A percentile compares a stretch with the other conserved stretches of the same genome.
phyloP scores from a whole-genome alignment of 2,888 invertebrate genomes.

The Athalia cordata region DNA sequence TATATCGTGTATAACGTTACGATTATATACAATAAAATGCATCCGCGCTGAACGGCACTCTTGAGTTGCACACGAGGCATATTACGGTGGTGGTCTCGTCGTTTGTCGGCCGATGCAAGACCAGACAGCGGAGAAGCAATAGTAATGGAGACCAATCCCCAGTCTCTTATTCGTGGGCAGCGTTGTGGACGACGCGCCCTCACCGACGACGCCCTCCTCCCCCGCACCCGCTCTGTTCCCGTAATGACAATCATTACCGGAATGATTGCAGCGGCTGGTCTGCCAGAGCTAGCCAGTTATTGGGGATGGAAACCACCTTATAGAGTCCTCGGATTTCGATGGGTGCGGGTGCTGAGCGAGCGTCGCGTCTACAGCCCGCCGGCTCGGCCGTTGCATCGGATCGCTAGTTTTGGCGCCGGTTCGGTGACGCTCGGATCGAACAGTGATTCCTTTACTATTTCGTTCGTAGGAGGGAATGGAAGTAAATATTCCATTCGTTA shows the following conservation, averaged over 20 bases:
- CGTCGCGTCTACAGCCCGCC: slow-evolving; percentile 6
- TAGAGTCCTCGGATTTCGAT: slow-evolving; percentile 70
- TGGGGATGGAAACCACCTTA: slow-evolving; percentile 71
- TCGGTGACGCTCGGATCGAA: background rate
- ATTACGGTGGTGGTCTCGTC: slow-evolving; percentile 46
- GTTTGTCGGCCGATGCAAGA: slow-evolving; percentile 64
- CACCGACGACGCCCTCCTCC: slow-evolving; percentile 49
- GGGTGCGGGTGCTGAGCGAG: slow-evolving; percentile 62
- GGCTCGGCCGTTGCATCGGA: background rate
- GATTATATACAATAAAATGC: too few relatives aligned
- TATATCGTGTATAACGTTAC: too few relatives aligned
- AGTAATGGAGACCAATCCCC: slow-evolving; percentile 66
- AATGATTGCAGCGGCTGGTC: slow-evolving; percentile 71
- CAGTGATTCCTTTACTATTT: background rate
- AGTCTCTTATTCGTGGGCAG: slow-evolving; percentile 52
- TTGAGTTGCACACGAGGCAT: too few relatives aligned
- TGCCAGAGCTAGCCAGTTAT: slow-evolving; percentile 63
- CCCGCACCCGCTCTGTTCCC: slow-evolving; percentile 60
- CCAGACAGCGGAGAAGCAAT: slow-evolving; percentile 65
- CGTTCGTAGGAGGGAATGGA: background rate
- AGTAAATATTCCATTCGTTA: too few relatives aligned
- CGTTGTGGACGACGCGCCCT: slow-evolving; percentile 48
- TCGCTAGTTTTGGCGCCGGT: background rate
- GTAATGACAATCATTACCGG: slow-evolving; percentile 72
- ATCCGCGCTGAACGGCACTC: too few relatives aligned